Evolutionary conservation across 2,888 invertebrate genomes (phyloP), one percentile per base, ranked within the genome.

Genomic region (Noctua fimbriata): DNA sequence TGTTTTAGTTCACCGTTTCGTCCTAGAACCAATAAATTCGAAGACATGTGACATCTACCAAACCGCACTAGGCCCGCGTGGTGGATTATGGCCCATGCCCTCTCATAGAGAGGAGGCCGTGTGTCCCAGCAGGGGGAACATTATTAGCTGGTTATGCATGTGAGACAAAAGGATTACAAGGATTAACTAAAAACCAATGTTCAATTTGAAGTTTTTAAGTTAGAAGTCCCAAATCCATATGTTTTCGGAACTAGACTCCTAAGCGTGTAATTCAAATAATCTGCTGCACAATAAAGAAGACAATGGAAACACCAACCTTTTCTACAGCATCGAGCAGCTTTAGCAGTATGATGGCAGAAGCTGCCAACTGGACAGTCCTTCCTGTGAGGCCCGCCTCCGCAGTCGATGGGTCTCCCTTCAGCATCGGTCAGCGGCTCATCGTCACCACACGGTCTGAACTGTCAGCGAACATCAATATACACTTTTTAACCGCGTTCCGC

Each of bases 261-360:
- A 52, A 49, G 63, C 32, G 21, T 1, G 21, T 36, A 21, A 36
- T 65, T 21, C 1, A 3, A 21, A 36, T 36, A 21, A 66, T 66
- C 14, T 24, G 0, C 14, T 36, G 2, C 66, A 24, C 14, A 66
- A 24, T 24, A 41, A 41, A 24, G 6, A 41, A 41, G 66, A n/a
- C 4, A 44, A 67, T n/a, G n/a, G 18, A 44, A 65, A 36, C 36
- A 65, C 36, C 21, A 12, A 67, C 98, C 98, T 97, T 99, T 98
- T 88, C 97, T 97, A 92, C 99, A 99, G 93, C 99, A 99, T 77
- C 98, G 97, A 70, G 98, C 98, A 88, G 98, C 98, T 90, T 98
- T 97, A 69, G 98, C 96, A 0, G 98, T 98, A 91, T 98, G 98
- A 94, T 99, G 99, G 92, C 99, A 99, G 93, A 98, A 99, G 92